These are phyloP conservation scores for Apocrypta bakeri DNA, from an alignment of 1,140 invertebrate genomes.

Conservation along the genomic window DNA sequence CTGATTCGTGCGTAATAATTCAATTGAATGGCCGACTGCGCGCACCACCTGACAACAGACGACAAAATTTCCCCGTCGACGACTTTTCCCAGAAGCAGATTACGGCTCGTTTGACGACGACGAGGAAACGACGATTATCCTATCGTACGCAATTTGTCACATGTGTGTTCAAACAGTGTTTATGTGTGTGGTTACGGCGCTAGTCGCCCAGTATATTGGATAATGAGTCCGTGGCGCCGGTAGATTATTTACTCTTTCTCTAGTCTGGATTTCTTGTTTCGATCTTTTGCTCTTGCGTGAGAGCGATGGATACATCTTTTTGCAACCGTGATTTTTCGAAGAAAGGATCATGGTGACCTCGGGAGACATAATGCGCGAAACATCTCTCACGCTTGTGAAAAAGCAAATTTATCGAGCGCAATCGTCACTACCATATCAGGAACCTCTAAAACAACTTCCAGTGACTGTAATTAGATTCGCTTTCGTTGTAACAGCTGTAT, in stretches of 20 bases:
- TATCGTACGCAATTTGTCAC: conserved; percentile 60
- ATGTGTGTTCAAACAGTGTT: not conserved
- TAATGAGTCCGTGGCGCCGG: conserved; percentile 63
- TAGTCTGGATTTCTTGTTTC: not conserved
- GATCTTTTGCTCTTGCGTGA: not conserved
- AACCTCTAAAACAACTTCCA: not conserved
- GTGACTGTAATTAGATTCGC: not conserved
- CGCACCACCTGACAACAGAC: not conserved
- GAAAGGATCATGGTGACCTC: too few species aligned
- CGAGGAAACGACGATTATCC: conserved; percentile 57
- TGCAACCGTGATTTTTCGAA: too few species aligned
- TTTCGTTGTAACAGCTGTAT: not conserved
- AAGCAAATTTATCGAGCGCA: not conserved
- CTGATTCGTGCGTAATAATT: conserved; percentile 26
- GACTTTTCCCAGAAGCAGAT: conserved; percentile 47
- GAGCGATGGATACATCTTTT: too few species aligned
- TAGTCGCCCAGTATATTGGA: conserved; percentile 56
- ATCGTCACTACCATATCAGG: not conserved
- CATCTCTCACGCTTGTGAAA: too few species aligned
- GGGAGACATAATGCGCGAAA: too few species aligned
- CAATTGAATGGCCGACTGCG: not conserved
- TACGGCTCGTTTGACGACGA: conserved; percentile 32
- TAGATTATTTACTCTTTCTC: conserved; percentile 50
- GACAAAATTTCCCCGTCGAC: not conserved
- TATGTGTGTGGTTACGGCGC: not conserved